Evolutionary conservation across 2,888 invertebrate genomes (phyloP).

Genomic region (Agriotes lineatus): DNA sequence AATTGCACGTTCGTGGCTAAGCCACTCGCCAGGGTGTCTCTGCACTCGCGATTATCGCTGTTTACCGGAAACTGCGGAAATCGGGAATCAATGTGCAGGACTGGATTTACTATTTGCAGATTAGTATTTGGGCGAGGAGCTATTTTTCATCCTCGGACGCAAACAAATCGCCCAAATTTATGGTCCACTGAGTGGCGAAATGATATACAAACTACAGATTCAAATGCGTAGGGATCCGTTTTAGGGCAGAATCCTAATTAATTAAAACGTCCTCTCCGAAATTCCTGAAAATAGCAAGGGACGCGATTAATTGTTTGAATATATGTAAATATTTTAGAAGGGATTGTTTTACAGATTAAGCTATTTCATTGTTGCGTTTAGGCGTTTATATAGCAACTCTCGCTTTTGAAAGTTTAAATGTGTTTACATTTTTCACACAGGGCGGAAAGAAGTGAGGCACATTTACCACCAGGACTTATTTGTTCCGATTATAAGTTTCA

Average conservation of each 20-base stretch:
- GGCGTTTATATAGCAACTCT: too few relatives aligned
- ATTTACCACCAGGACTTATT: too few relatives aligned
- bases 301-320: too few relatives aligned
- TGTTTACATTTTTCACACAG: too few relatives aligned
- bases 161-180: slow-evolving; percentile 3
- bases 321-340: too few relatives aligned
- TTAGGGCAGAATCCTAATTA: neutral
- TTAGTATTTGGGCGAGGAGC: neutral
- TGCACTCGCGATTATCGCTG: slow-evolving; percentile 1
- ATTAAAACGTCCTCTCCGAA: neutral
- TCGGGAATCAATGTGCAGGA: slow-evolving; percentile 19
- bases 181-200: neutral
- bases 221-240: neutral
- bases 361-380: too few relatives aligned
- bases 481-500: too few relatives aligned
- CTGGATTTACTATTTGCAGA: slow-evolving; percentile 6
- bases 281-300: neutral
- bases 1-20: slow-evolving; percentile 12
- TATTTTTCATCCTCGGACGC: neutral
- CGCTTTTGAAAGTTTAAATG: too few relatives aligned
- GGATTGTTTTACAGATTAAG: too few relatives aligned
- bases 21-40: neutral
- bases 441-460: too few relatives aligned
- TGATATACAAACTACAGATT: neutral
- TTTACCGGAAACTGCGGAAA: slow-evolving; percentile 8